phyloP scores from a whole-genome alignment of 2,797 vertebrate species.

The Myioborus melanocephalus region DNA sequence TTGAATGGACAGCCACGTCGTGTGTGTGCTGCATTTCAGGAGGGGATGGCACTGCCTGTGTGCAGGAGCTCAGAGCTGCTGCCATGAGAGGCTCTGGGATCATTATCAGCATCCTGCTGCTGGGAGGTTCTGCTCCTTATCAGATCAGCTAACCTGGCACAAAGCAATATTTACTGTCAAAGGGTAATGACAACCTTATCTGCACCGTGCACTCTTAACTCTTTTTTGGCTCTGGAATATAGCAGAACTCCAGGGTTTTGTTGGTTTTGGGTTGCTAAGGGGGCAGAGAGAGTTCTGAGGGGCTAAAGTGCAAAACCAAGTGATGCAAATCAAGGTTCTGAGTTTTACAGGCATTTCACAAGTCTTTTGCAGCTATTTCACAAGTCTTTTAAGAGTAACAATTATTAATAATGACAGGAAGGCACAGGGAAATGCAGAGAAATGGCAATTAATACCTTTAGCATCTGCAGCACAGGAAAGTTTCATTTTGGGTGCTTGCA shows the following conservation, averaged over 20 bases:
- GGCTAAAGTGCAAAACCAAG: neutral
- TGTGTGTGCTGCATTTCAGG: no score
- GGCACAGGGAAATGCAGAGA: neutral
- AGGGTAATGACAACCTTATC: neutral
- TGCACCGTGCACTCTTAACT: neutral
- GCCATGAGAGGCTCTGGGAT: neutral
- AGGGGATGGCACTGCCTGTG: no score
- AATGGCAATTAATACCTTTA: neutral
- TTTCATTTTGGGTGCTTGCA: neutral
- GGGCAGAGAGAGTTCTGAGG: neutral
- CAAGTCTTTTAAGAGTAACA: neutral
- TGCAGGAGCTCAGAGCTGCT: no score
- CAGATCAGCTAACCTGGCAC: neutral
- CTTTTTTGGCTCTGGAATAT: neutral
- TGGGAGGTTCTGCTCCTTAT: neutral
- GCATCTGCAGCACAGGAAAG: neutral
- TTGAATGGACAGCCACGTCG: no score
- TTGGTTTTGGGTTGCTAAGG: neutral
- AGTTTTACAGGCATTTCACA: neutral
- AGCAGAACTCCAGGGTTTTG: neutral
- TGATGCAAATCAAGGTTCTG: neutral
- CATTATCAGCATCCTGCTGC: neutral
- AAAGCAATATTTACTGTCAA: neutral
- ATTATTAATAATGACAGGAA: neutral
- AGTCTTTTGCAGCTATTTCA: neutral